phyloP scores from a whole-genome alignment of 2,888 invertebrate species.

The Clunio marinus region DNA sequence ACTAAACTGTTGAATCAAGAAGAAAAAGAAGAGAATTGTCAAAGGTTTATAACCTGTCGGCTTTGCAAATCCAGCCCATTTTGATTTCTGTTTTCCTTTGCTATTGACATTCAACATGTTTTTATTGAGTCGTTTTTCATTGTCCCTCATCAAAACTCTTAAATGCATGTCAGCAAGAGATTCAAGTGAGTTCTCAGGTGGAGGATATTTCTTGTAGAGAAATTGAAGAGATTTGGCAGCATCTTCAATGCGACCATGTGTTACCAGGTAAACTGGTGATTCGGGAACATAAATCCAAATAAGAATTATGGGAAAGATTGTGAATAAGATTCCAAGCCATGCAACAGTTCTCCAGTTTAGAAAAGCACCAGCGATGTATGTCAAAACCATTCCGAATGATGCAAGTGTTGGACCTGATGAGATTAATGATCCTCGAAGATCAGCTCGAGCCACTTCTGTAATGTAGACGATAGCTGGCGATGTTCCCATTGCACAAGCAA shows the following conservation, averaged over 20 bases:
- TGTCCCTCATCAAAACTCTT: constrained; percentile 54
- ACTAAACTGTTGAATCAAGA: constrained; percentile 58
- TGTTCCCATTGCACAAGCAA: constrained; percentile 56
- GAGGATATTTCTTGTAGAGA: constrained; percentile 52
- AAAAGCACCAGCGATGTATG: constrained; percentile 56
- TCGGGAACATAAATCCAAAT: constrained; percentile 55
- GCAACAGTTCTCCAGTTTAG: constrained; percentile 56
- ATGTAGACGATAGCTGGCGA: constrained; percentile 61
- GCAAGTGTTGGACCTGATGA: constrained; percentile 58
- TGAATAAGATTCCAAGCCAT: constrained; percentile 55
- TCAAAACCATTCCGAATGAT: constrained; percentile 58
- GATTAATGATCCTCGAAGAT: constrained; percentile 58
- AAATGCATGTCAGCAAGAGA: constrained; percentile 55
- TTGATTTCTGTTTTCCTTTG: constrained; percentile 44
- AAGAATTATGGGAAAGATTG: constrained; percentile 53
- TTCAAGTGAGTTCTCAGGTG: constrained; percentile 52
- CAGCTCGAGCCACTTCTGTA: constrained; percentile 59
- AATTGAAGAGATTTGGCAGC: constrained; percentile 55
- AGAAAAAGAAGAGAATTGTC: constrained; percentile 55
- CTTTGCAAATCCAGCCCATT: constrained; percentile 52
- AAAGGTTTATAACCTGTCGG: constrained; percentile 60
- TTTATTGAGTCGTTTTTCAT: constrained; percentile 52
- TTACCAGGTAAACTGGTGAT: constrained; percentile 59
- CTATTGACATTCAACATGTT: constrained; percentile 42
- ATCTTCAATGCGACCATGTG: constrained; percentile 55